A percentile compares a stretch with the other conserved stretches of the same genome.
phyloP scores from a whole-genome alignment of 2,797 vertebrate genomes.

The Notamacropus eugenii region DNA sequence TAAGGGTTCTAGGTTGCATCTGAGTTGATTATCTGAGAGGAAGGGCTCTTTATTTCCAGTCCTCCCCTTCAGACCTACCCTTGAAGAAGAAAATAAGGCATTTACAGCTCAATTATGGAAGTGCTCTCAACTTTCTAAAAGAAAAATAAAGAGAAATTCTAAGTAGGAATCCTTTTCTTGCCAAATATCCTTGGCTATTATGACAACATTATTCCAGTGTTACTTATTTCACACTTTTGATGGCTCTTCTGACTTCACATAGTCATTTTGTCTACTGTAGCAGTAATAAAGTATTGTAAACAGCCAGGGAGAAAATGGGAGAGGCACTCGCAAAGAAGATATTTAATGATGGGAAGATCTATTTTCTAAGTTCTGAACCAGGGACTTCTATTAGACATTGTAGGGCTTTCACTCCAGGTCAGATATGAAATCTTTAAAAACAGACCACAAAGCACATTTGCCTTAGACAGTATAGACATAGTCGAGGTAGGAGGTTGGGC shows the following conservation, averaged over 20 bases:
- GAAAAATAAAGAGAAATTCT: conserved; percentile 63
- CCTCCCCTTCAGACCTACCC: conserved; percentile 13
- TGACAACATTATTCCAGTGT: conserved; percentile 75
- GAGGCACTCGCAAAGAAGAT: conserved; percentile 39
- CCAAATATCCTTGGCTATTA: conserved; percentile 74
- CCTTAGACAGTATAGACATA: not conserved
- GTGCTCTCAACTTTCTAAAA: conserved; percentile 54
- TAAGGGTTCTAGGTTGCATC: not conserved
- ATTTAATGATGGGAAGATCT: not conserved
- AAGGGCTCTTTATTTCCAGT: conserved; percentile 21
- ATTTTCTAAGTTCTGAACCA: conserved; percentile 41
- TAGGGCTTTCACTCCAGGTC: not conserved
- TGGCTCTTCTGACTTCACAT: conserved; percentile 75
- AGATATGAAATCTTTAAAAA: not conserved
- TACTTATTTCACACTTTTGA: conserved; percentile 79
- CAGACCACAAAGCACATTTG: not conserved
- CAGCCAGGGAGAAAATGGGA: conserved; percentile 65
- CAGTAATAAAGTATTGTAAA: conserved; percentile 65
- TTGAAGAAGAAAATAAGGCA: conserved; percentile 43
- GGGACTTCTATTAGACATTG: conserved; percentile 9
- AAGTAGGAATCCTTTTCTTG: conserved; percentile 41
- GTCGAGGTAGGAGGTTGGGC: not conserved
- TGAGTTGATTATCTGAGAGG: conserved; percentile 35
- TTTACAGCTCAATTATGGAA: conserved; percentile 46
- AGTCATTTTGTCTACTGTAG: conserved; percentile 71